Conservation (phyloP, 2,113 vertebrate species). For the Bubalus kerabau region DNA sequence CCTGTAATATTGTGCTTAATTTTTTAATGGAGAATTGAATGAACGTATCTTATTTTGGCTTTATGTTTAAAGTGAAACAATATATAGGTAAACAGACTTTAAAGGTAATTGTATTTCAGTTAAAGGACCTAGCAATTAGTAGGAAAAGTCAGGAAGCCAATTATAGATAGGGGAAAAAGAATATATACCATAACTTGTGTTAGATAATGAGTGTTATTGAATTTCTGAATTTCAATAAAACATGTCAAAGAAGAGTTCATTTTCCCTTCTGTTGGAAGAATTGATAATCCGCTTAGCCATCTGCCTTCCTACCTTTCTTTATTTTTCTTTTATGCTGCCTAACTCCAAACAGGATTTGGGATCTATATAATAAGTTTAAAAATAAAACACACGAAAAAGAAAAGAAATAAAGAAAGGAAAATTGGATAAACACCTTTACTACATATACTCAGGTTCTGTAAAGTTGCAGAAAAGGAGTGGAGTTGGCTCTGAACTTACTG, state of each 20-base stretch:
- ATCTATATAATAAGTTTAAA: neutral
- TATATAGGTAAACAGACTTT: conserved; percentile 20
- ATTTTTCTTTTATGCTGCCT: neutral
- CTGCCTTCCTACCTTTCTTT: conserved; percentile 30
- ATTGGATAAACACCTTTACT: neutral
- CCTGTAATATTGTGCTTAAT: neutral
- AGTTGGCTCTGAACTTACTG: neutral
- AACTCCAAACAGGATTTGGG: neutral
- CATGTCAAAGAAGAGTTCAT: conserved; percentile 7
- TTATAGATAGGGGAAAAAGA: neutral
- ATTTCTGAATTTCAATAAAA: conserved; percentile 25
- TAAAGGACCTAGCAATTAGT: conserved; percentile 6
- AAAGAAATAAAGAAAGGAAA: neutral
- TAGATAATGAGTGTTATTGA: neutral
- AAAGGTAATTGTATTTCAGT: neutral
- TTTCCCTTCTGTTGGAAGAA: conserved; percentile 34
- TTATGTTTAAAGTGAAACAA: neutral
- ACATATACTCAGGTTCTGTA: neutral
- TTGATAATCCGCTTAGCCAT: neutral
- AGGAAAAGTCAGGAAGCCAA: neutral
- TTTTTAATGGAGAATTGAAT: neutral
- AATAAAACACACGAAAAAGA: neutral
- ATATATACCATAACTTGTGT: neutral
- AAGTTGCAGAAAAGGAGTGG: neutral
- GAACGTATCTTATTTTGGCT: neutral